These are phyloP conservation scores for Vannuccia rotundouncinata DNA, from an alignment of 2,888 invertebrate species.

Conservation along the genomic window DNA sequence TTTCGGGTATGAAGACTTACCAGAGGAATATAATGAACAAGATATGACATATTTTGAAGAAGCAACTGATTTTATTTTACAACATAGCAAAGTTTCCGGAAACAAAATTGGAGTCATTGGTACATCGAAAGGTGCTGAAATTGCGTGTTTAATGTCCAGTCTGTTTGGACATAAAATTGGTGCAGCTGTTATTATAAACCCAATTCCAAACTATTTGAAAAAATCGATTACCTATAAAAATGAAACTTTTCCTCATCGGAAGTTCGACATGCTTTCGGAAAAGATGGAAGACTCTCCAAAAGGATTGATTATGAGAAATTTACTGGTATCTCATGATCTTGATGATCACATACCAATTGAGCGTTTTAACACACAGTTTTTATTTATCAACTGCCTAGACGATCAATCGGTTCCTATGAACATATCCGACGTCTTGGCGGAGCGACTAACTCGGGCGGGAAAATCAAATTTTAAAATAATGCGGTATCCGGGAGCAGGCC, in stretches of 20 bases:
- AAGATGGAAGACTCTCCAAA: not conserved
- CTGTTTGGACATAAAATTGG: conserved; percentile 15
- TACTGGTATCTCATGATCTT: not conserved
- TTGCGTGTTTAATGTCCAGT: not conserved
- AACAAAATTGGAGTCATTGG: conserved; percentile 27
- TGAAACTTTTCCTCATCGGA: not conserved
- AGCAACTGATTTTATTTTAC: not conserved
- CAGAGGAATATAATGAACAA: conserved; percentile 31
- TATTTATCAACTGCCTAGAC: conserved; percentile 23
- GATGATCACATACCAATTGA: conserved; percentile 32
- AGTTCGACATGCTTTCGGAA: not conserved
- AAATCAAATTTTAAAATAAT: conserved; percentile 17
- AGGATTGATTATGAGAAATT: not conserved
- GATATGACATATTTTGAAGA: conserved; percentile 43
- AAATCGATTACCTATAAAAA: not conserved
- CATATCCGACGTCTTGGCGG: not conserved
- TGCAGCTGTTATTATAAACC: not conserved
- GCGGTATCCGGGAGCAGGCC: conserved; percentile 46
- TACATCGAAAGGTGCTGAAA: not conserved
- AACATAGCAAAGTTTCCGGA: not conserved
- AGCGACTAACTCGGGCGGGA: conserved; percentile 1
- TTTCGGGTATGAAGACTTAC: conserved; percentile 45
- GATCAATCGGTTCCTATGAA: conserved; percentile 31
- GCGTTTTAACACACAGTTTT: not conserved
- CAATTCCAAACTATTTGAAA: not conserved